A percentile compares a stretch with the other conserved stretches of the same genome.
Conservation (phyloP, 1,140 invertebrate genomes). For the Camponotus pennsylvanicus region DNA sequence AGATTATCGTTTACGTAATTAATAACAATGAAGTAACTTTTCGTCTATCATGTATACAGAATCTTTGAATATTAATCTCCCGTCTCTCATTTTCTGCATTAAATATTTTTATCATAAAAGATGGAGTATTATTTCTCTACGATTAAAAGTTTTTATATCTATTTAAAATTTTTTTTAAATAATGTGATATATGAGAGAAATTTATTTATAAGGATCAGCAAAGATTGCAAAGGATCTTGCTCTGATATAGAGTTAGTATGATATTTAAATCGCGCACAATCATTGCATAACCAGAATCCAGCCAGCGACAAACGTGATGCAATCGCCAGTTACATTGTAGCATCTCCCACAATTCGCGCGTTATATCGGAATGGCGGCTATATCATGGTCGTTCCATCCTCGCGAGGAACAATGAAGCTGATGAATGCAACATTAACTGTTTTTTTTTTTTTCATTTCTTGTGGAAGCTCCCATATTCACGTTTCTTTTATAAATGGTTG, state of each 20-base stretch:
- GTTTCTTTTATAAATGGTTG: too few relatives aligned
- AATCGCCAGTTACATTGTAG: slow-evolving; percentile 51
- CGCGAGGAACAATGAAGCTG: slow-evolving; percentile 68
- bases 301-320: slow-evolving; percentile 30
- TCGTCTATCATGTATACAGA: background rate
- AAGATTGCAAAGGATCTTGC: slow-evolving; percentile 5
- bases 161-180: background rate
- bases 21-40: background rate
- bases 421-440: slow-evolving; percentile 74
- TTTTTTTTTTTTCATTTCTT: too few relatives aligned
- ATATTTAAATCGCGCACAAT: slow-evolving; percentile 41
- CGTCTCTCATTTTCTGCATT: background rate
- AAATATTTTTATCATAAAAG: background rate
- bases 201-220: background rate
- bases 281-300: slow-evolving; percentile 44
- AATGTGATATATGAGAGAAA: background rate
- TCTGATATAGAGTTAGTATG: background rate
- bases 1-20: slow-evolving; percentile 31
- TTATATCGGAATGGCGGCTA: slow-evolving; percentile 34
- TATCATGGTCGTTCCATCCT: slow-evolving; percentile 7
- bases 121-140: too few relatives aligned
- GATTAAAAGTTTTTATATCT: too few relatives aligned
- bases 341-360: slow-evolving; percentile 54
- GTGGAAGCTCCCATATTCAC: too few relatives aligned
- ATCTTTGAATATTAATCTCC: background rate